Evolutionary conservation across 2,113 vertebrate species (phyloP).

Genomic region (Patagioenas fasciata): DNA sequence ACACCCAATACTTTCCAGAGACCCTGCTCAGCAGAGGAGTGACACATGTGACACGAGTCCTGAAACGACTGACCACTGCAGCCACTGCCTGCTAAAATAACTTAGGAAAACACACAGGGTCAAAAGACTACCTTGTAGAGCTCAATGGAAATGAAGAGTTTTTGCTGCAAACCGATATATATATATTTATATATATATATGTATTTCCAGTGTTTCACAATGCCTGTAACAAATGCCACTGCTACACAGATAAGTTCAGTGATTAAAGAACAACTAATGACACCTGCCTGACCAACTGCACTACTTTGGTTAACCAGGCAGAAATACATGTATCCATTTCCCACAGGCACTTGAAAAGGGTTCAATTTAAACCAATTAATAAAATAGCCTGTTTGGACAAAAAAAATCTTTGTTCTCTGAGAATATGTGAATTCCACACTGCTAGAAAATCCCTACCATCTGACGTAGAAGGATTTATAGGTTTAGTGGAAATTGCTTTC

Average conservation of each 20-base stretch:
- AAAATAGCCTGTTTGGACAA: conserved; percentile 36
- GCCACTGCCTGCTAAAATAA: not conserved
- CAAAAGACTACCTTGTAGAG: not conserved
- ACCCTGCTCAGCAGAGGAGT: not conserved
- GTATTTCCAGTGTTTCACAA: not conserved
- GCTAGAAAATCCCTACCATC: conserved; percentile 85
- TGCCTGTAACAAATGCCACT: not conserved
- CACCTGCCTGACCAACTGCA: not conserved
- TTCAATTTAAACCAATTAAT: conserved; percentile 59
- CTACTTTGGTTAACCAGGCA: not conserved
- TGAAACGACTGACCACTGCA: not conserved
- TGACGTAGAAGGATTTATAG: conserved; percentile 89
- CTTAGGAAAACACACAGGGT: not conserved
- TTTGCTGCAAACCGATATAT: not conserved
- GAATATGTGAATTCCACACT: conserved; percentile 70
- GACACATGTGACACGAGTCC: not conserved
- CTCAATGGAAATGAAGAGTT: not conserved
- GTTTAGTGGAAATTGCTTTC: conserved; percentile 89
- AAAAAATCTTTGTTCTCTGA: conserved; percentile 53
- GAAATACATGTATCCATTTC: not conserved
- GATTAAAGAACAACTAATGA: not conserved
- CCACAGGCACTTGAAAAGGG: not conserved
- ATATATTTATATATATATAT: too few species aligned
- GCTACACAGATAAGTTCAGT: not conserved
- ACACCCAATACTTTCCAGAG: not conserved